phyloP scores from a whole-genome alignment of 2,113 vertebrate species.

The Corythoichthys intestinalis region DNA sequence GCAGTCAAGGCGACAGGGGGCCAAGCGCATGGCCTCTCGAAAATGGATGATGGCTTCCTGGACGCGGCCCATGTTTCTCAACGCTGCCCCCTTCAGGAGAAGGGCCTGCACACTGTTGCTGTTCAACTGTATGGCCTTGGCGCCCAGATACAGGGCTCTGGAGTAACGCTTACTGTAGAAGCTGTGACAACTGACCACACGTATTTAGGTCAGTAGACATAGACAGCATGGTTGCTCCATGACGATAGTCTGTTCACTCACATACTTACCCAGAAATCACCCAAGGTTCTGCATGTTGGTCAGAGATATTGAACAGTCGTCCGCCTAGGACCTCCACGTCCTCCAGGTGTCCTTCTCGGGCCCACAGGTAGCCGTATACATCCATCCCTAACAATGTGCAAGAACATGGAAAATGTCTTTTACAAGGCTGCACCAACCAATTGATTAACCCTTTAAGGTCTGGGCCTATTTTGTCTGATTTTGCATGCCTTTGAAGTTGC shows the following conservation, averaged over 20 bases:
- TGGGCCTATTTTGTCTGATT: too few species aligned
- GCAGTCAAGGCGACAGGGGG: slow-evolving; percentile 92
- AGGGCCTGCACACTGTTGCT: slow-evolving; percentile 96
- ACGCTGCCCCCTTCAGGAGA: slow-evolving; percentile 91
- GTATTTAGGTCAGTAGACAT: not conserved
- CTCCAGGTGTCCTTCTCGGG: slow-evolving; percentile 90
- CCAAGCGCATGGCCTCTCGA: slow-evolving; percentile 90
- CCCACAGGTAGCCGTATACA: slow-evolving; percentile 94
- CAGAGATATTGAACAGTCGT: slow-evolving; percentile 95
- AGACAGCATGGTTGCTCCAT: not conserved
- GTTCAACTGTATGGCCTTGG: slow-evolving; percentile 97
- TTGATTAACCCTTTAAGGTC: too few species aligned
- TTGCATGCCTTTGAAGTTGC: too few species aligned
- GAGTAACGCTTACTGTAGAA: slow-evolving; percentile 98
- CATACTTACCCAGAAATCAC: slow-evolving; percentile 89
- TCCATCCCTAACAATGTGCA: slow-evolving; percentile 85
- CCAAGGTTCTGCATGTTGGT: slow-evolving; percentile 97
- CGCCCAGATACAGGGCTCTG: slow-evolving; percentile 91
- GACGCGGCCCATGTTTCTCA: slow-evolving; percentile 93
- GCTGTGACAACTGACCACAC: slow-evolving; percentile 84
- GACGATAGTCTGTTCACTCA: too few species aligned
- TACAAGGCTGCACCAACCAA: too few species aligned
- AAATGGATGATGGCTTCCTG: slow-evolving; percentile 99
- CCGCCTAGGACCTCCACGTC: slow-evolving; percentile 97
- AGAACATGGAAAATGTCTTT: too few species aligned